These are phyloP conservation scores for Pluvianellus socialis DNA, from an alignment of 2,113 vertebrate genomes.

Conservation along the genomic window DNA sequence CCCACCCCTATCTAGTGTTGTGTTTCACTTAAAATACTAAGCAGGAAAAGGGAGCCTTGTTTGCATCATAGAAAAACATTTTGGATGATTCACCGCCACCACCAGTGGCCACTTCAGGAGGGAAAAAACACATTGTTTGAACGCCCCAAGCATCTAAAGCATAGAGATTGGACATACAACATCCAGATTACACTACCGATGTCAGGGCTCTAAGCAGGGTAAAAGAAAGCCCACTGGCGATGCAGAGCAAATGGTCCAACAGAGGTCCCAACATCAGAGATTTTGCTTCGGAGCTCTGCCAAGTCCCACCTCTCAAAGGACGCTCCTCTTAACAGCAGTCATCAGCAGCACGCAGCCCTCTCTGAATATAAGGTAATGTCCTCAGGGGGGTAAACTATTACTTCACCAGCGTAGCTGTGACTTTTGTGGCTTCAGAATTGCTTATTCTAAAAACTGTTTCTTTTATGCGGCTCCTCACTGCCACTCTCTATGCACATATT, in stretches of 20 bases:
- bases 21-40: background rate
- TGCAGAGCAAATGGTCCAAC: background rate
- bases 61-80: background rate
- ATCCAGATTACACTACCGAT: rapidly evolving
- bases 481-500: background rate
- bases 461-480: background rate
- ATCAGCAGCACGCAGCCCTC: background rate
- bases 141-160: background rate
- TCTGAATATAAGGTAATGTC: background rate
- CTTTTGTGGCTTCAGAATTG: background rate
- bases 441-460: background rate
- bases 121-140: background rate
- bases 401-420: background rate
- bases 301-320: background rate
- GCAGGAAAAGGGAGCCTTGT: background rate
- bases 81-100: background rate
- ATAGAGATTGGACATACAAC: background rate
- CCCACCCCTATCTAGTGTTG: background rate
- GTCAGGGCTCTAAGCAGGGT: background rate
- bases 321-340: background rate
- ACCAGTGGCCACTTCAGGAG: background rate
- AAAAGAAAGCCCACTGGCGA: background rate
- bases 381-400: background rate
- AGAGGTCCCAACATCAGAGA: background rate
- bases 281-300: background rate